Evolutionary conservation across 1,140 invertebrate genomes (phyloP), one percentile per base, ranked within the genome.

Genomic region (Drosophila guanche): DNA sequence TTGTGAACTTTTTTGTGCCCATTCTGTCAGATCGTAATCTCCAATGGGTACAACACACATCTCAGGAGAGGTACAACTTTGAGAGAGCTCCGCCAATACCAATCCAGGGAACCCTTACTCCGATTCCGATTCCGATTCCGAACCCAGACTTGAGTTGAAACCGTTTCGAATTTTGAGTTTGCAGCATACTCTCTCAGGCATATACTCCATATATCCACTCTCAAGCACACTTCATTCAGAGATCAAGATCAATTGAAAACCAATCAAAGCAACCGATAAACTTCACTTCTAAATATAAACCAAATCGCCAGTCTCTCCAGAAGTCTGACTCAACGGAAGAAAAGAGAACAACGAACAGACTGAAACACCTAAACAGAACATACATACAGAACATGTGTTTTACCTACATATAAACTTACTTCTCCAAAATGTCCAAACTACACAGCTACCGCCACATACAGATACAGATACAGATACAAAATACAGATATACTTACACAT

Each of bases 151-250:
- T 60, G 46, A 33, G 50, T 71, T 71, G 29, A 55, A 42, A 41
- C 52, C 33, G n/a, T n/a, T 33, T 59, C 50, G 29, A 56, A 12
- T 88, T 78, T 81, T 74, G 40, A 67, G 69, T 75, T 75, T 45
- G 27, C 58, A 86, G 58, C 79, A 84, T 85, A 79, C 80, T 37
- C 33, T 76, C 66, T 76, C 66, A 65, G 71, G 69, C 79, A 83
- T 81, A 61, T 83, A 81, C 79, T 85, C 81, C 33, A 37, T 37
- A 37, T 37, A 86, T 86, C 43, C 65, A 84, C 63, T 60, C 58
- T 56, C 56, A 54, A 68, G 29, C 74, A 80, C 83, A 86, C 81
- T 54, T 78, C 78, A 88, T 88, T 68, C 61, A 77, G 69, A 73
- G 52, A 58, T 63, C 55, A 59, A 67, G 52, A 73, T 67, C 33